Evolutionary conservation across 2,888 invertebrate genomes (phyloP).

Genomic region (Morpho deidamia): DNA sequence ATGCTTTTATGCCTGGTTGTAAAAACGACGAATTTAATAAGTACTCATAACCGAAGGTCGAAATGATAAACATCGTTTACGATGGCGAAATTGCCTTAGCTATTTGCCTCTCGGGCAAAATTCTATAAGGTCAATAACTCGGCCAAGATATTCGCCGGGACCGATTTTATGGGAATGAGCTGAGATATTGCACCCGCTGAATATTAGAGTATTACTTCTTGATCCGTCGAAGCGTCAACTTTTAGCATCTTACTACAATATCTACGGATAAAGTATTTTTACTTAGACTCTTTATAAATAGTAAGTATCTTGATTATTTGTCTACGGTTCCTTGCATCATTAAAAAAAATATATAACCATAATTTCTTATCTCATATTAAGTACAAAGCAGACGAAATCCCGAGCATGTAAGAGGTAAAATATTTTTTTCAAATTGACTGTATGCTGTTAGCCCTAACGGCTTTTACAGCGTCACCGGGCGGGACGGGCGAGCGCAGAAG

Average conservation of each 20-base stretch:
- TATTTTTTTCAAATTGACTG: no score
- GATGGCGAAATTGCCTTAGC: slow-evolving; percentile 52
- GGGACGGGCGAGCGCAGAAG: no score
- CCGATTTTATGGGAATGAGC: slow-evolving; percentile 63
- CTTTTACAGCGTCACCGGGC: no score
- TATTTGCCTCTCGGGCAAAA: slow-evolving; percentile 51
- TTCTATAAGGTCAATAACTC: slow-evolving; percentile 57
- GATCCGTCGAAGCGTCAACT: slow-evolving; percentile 58
- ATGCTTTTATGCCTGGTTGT: no score
- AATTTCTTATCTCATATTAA: no score
- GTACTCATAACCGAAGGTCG: slow-evolving; percentile 35
- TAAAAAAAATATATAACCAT: no score
- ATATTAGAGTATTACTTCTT: slow-evolving; percentile 57
- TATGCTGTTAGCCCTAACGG: no score
- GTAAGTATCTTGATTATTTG: no score
- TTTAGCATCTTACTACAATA: slow-evolving; percentile 71
- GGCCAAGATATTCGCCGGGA: slow-evolving; percentile 52
- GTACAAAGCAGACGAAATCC: no score
- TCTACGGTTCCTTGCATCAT: no score
- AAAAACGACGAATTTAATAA: slow-evolving; percentile 2
- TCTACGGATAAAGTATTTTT: slow-evolving; percentile 52
- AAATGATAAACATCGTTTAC: slow-evolving; percentile 57
- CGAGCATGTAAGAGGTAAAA: no score
- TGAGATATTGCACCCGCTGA: slow-evolving; percentile 31
- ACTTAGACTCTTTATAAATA: no score